A percentile compares a stretch with the other conserved stretches of the same genome.
Evolutionary conservation across 1,140 invertebrate species (phyloP).

Genomic region (Zaprionus africanus): DNA sequence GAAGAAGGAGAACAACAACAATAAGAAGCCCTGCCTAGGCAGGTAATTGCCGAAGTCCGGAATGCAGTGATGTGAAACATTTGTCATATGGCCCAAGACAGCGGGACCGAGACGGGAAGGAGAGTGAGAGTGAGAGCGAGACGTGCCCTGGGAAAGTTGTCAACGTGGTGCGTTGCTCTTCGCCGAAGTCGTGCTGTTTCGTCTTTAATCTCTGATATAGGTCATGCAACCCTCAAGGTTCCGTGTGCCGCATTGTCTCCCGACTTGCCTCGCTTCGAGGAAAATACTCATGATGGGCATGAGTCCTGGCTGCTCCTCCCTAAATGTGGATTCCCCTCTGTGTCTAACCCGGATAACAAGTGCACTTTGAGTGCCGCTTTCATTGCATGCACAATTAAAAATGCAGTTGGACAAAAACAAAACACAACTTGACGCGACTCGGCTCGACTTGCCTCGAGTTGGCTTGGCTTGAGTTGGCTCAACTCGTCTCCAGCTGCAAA

Average conservation of each 20-base stretch:
- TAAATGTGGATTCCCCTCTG: conserved; percentile 38
- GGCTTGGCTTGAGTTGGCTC: not conserved
- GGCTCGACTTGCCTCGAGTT: not conserved
- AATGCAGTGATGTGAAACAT: conserved; percentile 75
- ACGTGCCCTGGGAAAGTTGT: conserved; percentile 77
- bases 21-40: conserved; percentile 34
- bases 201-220: conserved; percentile 76
- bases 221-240: conserved; percentile 82
- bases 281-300: conserved; percentile 59
- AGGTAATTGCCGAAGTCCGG: conserved; percentile 75
- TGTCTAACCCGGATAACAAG: conserved; percentile 52
- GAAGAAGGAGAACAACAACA: not conserved
- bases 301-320: conserved; percentile 40
- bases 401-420: conserved; percentile 68
- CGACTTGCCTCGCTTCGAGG: conserved; percentile 58
- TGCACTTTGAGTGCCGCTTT: conserved; percentile 75
- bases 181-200: conserved; percentile 33
- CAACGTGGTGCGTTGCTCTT: conserved; percentile 15
- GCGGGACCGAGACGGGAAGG: not conserved
- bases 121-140: conserved; percentile 26
- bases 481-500: conserved; percentile 12
- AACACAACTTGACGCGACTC: conserved; percentile 13
- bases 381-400: conserved; percentile 79
- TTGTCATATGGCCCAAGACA: conserved; percentile 65
- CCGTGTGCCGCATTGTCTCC: conserved; percentile 59